Evolutionary conservation across 1,140 invertebrate species (phyloP).

Genomic region (Zaprionus capensis): DNA sequence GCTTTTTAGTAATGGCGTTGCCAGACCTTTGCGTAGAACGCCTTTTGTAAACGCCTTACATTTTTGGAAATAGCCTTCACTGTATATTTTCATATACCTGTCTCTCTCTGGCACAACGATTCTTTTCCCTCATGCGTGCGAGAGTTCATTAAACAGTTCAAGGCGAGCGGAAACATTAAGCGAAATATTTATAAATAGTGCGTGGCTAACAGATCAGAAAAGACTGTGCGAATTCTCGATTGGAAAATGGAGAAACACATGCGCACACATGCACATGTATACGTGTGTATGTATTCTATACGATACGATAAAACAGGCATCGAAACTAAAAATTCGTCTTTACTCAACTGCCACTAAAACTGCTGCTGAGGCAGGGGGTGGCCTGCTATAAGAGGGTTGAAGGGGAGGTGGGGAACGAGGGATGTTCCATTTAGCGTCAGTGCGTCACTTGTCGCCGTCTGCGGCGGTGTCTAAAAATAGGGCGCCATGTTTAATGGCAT

Average conservation of each 20-base stretch:
- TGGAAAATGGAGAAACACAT: slow-evolving; percentile 45
- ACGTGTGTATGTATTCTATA: background rate
- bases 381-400: background rate
- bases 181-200: slow-evolving; percentile 71
- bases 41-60: background rate
- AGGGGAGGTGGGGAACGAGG: background rate
- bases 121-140: slow-evolving; percentile 22
- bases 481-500: slow-evolving; percentile 77
- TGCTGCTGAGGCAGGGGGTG: background rate
- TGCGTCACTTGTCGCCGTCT: slow-evolving; percentile 53
- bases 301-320: slow-evolving; percentile 8
- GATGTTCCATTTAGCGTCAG: slow-evolving; percentile 45
- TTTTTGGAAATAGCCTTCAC: background rate
- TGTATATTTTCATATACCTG: background rate
- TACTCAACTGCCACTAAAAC: background rate
- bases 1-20: background rate
- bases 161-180: slow-evolving; percentile 78
- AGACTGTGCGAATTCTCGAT: slow-evolving; percentile 23
- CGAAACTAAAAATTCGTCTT: background rate
- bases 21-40: background rate
- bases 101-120: background rate
- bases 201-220: slow-evolving; percentile 34
- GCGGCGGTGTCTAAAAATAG: slow-evolving; percentile 68
- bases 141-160: slow-evolving; percentile 77
- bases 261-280: background rate